Base-by-base conservation (phyloP, 2,888 invertebrate species). In the Polydrusus pterygomalis region DNA sequence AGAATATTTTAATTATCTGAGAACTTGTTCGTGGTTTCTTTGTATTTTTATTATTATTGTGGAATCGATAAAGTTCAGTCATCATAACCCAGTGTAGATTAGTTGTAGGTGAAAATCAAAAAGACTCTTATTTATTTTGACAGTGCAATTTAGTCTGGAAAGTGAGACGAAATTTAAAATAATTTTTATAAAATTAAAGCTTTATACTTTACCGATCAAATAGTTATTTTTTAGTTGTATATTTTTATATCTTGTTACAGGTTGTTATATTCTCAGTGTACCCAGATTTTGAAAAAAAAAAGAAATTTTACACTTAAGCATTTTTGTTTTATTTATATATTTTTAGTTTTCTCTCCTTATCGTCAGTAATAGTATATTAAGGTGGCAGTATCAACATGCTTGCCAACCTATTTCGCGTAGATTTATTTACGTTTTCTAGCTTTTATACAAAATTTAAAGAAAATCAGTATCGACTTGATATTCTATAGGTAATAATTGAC, bases 21-120 rank as follows among this genome's bases (percentile, higher is more conserved):
- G 47, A 17, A 38, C 18, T 54, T 71, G 54, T 47, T 64, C n/a
- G n/a, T n/a, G n/a, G n/a, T n/a, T n/a, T n/a, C n/a, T n/a, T n/a
- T n/a, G n/a, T n/a, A n/a, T n/a, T 75, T 15, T 43, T 62, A 18
- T 65, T 49, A 71, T 67, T 67, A 71, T 51, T 62, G 20, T 68
- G 70, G 75, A 75, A 75, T 71, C 71, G 75, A 70, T 47, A 49
- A 56, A 62, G 47, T 51, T 71, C 75, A 75, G n/a, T n/a, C 71
- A 75, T 75, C 75, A 71, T 40, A 60, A 45, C 25, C 56, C 56
- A 17, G 58, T 69, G 56, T 38, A 58, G 10, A 10, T 40, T 40
- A 69, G 43, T 58, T 25, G 58, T 20, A 56, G 47, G 15, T 64
- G 64, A 64, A n/a, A n/a, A 47, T 49, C 18, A 9, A 17, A 25